A percentile compares a stretch with the other conserved stretches of the same genome.
These are phyloP conservation scores for Chromoteleia sp. DNA, from an alignment of 2,888 invertebrate genomes.

Conservation along the genomic window DNA sequence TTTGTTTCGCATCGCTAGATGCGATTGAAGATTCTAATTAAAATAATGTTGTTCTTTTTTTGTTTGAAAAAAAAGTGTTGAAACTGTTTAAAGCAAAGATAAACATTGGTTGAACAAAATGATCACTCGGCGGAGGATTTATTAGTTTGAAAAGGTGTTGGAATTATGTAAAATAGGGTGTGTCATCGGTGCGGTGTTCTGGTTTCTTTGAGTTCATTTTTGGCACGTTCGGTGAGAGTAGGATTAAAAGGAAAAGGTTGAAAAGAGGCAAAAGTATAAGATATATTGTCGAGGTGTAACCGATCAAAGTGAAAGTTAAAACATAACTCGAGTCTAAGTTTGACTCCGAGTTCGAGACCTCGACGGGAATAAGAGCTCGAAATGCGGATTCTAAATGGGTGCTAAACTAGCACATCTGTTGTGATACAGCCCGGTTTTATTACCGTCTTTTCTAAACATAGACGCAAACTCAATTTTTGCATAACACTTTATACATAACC, in stretches of 20 bases:
- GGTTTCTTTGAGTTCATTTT: conserved; percentile 50
- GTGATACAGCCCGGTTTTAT: conserved; percentile 53
- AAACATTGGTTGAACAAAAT: conserved; percentile 4
- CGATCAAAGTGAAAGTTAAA: conserved; percentile 80
- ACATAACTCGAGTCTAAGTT: conserved; percentile 74
- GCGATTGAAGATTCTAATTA: too few species aligned
- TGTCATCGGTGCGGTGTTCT: conserved; percentile 53
- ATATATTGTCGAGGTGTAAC: conserved; percentile 78
- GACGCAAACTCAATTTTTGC: conserved; percentile 44
- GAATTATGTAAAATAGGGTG: conserved; percentile 58
- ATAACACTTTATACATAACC: conserved; percentile 36
- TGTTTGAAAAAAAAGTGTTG: too few species aligned
- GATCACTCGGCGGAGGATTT: conserved; percentile 7
- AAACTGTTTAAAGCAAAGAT: background rate
- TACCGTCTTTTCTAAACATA: conserved; percentile 54
- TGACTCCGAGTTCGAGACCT: conserved; percentile 65
- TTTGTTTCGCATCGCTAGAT: too few species aligned
- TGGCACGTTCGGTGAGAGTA: conserved; percentile 61
- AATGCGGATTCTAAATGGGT: conserved; percentile 66
- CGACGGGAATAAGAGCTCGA: conserved; percentile 67
- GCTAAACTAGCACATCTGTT: conserved; percentile 62
- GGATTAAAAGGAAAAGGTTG: conserved; percentile 65
- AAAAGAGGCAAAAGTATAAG: conserved; percentile 68
- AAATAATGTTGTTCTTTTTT: too few species aligned
- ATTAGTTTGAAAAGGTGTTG: conserved; percentile 23